phyloP scores from a whole-genome alignment of 2,888 invertebrate genomes.

The Pandemis cinnamomeana region DNA sequence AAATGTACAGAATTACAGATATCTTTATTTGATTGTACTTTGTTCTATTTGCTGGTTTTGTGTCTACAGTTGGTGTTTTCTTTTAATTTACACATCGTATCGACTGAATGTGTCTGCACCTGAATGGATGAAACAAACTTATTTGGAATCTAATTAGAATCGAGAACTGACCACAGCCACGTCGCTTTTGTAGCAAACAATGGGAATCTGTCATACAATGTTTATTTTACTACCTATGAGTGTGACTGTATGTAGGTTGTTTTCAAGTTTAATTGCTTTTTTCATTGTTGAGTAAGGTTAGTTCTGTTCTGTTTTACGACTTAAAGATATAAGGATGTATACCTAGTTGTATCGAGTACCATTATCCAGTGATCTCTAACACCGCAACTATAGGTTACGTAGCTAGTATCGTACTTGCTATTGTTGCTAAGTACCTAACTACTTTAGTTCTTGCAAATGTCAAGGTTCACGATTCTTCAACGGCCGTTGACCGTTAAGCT shows the following conservation, averaged over 20 bases:
- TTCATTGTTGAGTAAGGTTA: conserved; percentile 38
- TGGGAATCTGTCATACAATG: conserved; percentile 23
- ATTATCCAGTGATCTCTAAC: not conserved
- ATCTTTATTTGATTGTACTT: no score
- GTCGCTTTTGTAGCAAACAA: conserved; percentile 29
- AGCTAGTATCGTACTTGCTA: not conserved
- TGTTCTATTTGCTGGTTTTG: no score
- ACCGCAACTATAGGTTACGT: not conserved
- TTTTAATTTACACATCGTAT: no score
- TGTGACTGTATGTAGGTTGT: conserved; percentile 18
- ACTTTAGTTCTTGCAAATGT: conserved; percentile 51
- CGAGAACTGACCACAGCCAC: conserved; percentile 65
- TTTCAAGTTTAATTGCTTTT: conserved; percentile 31
- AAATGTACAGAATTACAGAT: no score
- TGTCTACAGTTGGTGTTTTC: no score
- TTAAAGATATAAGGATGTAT: not conserved
- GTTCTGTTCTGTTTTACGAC: conserved; percentile 15
- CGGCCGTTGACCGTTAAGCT: conserved; percentile 56
- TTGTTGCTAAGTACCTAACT: conserved; percentile 12
- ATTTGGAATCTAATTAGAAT: not conserved
- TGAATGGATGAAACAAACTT: not conserved
- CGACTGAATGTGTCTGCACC: no score
- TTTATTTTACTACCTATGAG: conserved; percentile 32
- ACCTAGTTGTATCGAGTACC: not conserved
- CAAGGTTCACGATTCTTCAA: conserved; percentile 56